Percentiles rank a stretch among this genome's conserved stretches.
Evolutionary conservation across 2,888 invertebrate species (phyloP).

Genomic region (Dicranocentrus wangi): DNA sequence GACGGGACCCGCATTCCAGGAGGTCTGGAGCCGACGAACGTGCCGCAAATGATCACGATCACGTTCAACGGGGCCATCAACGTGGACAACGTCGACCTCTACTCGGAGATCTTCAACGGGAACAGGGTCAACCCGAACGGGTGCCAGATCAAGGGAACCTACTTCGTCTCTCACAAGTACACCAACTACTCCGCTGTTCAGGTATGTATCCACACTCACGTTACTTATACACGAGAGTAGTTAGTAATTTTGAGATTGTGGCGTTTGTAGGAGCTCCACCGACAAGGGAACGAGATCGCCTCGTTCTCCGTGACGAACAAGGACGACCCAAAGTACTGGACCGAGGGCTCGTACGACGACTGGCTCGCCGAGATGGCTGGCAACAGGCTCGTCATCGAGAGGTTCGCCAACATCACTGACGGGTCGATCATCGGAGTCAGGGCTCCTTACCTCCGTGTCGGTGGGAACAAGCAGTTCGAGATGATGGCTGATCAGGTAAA

Average conservation of each 20-base stretch:
- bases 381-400: constrained; percentile 87
- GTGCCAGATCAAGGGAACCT: constrained; percentile 83
- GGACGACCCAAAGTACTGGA: constrained; percentile 93
- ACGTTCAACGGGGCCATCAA: constrained; percentile 96
- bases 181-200: constrained; percentile 81
- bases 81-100: constrained; percentile 94
- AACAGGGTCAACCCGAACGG: constrained; percentile 93
- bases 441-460: constrained; percentile 91
- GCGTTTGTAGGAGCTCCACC: constrained; percentile 74
- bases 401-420: constrained; percentile 93
- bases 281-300: constrained; percentile 92
- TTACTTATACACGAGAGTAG: neutral
- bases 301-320: constrained; percentile 94
- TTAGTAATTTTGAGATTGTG: too few relatives aligned
- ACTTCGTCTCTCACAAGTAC: constrained; percentile 94
- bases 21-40: constrained; percentile 77
- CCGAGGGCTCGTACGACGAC: constrained; percentile 83
- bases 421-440: constrained; percentile 91
- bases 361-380: constrained; percentile 97
- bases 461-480: constrained; percentile 96
- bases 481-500: constrained; percentile 98
- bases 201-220: constrained; percentile 42
- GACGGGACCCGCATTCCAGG: constrained; percentile 91
- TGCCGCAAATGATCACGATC: constrained; percentile 95
- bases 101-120: constrained; percentile 92